These are phyloP conservation scores for Pachliopta kotzebuea DNA, from an alignment of 2,888 invertebrate genomes.

Conservation along the genomic window DNA sequence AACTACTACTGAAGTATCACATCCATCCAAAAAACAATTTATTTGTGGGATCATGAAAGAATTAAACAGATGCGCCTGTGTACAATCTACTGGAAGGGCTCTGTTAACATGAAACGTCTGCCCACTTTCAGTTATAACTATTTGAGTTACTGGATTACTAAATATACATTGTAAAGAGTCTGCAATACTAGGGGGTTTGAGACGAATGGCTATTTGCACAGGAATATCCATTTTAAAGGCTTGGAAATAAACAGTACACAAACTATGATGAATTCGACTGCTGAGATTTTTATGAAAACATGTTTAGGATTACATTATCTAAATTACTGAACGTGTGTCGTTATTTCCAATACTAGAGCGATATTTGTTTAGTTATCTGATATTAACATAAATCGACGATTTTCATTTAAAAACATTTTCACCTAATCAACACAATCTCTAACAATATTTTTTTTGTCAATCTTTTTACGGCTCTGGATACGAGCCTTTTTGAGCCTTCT, in stretches of 20 bases:
- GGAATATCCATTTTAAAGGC: constrained; percentile 83
- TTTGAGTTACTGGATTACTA: constrained; percentile 80
- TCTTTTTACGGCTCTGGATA: no score
- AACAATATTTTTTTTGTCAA: neutral
- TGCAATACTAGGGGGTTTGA: constrained; percentile 80
- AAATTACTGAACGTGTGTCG: neutral
- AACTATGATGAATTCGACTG: constrained; percentile 6
- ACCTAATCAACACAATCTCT: neutral
- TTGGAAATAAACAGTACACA: constrained; percentile 17
- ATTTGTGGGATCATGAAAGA: constrained; percentile 84
- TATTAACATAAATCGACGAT: neutral
- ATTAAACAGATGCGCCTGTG: constrained; percentile 83
- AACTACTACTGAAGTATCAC: constrained; percentile 87
- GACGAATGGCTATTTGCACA: constrained; percentile 85
- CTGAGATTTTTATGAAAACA: constrained; percentile 2
- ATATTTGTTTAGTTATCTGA: neutral
- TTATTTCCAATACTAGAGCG: neutral
- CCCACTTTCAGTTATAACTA: constrained; percentile 81
- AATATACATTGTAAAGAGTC: constrained; percentile 81
- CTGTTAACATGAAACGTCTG: constrained; percentile 78
- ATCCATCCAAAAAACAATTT: constrained; percentile 85
- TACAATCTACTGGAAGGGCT: constrained; percentile 80
- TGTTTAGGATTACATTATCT: neutral
- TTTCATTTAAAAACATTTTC: neutral
- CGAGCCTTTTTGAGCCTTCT: no score